phyloP scores from a whole-genome alignment of 1,140 invertebrate species.

The Plectrocnemia conspersa region DNA sequence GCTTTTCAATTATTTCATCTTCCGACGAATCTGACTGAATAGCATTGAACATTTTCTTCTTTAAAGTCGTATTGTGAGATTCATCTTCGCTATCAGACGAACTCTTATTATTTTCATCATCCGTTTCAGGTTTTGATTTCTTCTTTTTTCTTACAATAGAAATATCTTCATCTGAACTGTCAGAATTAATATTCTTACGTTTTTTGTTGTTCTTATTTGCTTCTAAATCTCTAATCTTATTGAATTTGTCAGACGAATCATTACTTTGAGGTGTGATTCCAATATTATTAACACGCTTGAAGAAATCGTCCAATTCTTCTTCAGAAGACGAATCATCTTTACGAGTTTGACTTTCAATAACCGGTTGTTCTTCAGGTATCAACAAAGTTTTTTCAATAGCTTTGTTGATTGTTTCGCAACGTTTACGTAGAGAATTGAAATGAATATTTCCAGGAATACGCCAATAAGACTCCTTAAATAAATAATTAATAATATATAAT shows the following conservation, averaged over 20 bases:
- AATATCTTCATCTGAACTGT: neutral
- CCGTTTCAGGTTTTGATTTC: neutral
- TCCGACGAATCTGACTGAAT: too few relatives aligned
- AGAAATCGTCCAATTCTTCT: slow-evolving; percentile 29
- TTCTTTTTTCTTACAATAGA: neutral
- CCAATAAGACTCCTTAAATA: slow-evolving; percentile 29
- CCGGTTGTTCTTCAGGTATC: slow-evolving; percentile 13
- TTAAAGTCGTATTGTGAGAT: too few relatives aligned
- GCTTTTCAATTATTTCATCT: too few relatives aligned
- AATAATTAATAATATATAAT: slow-evolving; percentile 7
- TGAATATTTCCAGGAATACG: slow-evolving; percentile 29
- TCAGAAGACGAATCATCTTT: slow-evolving; percentile 15
- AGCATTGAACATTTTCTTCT: too few relatives aligned
- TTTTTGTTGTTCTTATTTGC: too few relatives aligned
- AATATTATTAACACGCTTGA: slow-evolving; percentile 17
- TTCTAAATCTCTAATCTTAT: too few relatives aligned
- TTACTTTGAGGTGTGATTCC: slow-evolving; percentile 1
- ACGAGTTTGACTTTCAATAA: neutral
- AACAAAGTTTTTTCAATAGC: slow-evolving; percentile 30
- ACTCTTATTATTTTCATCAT: slow-evolving; percentile 8
- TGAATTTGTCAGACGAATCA: too few relatives aligned
- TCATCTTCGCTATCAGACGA: neutral
- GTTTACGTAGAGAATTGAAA: slow-evolving; percentile 28
- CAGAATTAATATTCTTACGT: neutral
- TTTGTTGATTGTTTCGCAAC: slow-evolving; percentile 27